phyloP scores from a whole-genome alignment of 2,113 vertebrate genomes.

The Otocyon megalotis region DNA sequence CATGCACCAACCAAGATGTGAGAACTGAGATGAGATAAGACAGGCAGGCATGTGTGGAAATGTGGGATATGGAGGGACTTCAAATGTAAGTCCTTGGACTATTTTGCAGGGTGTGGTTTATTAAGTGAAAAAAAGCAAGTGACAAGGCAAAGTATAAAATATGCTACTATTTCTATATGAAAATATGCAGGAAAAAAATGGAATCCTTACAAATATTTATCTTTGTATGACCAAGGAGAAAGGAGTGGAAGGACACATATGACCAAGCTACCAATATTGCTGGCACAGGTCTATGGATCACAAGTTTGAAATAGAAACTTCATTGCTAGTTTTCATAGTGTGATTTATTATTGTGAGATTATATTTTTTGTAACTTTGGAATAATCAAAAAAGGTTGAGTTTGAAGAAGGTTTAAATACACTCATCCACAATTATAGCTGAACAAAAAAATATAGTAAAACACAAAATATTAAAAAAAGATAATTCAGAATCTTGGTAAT shows the following conservation, averaged over 20 bases:
- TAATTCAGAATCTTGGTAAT: neutral
- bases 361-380: neutral
- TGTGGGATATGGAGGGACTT: neutral
- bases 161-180: neutral
- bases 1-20: neutral
- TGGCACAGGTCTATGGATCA: neutral
- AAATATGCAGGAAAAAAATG: neutral
- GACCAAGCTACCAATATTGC: neutral
- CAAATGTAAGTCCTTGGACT: neutral
- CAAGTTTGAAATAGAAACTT: neutral
- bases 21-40: neutral
- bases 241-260: rapidly evolving
- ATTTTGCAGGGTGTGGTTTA: neutral
- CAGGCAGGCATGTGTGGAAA: rapidly evolving
- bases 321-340: neutral
- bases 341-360: neutral
- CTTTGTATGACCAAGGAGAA: neutral
- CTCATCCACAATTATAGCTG: neutral
- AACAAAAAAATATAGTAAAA: neutral
- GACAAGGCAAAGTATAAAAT: neutral
- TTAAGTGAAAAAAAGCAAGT: neutral
- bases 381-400: neutral
- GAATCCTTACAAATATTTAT: neutral
- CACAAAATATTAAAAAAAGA: neutral
- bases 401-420: neutral